Evolutionary conservation across 2,797 vertebrate species (phyloP).

Genomic region (Decapterus maruadsi): DNA sequence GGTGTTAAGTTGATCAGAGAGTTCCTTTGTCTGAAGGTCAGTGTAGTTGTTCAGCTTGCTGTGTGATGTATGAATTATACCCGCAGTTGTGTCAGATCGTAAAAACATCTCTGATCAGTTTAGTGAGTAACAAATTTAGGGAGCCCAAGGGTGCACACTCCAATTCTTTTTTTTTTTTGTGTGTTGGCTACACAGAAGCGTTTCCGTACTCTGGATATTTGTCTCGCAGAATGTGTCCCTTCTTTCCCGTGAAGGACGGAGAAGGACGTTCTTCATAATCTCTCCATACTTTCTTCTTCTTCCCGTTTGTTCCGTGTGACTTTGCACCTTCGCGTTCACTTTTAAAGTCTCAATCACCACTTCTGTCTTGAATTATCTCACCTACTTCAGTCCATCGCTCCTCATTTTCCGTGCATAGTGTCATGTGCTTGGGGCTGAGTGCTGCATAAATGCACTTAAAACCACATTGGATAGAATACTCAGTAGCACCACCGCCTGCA

Average conservation of each 20-base stretch:
- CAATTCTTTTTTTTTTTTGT: conserved; percentile 52
- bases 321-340: conserved; percentile 40
- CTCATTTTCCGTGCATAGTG: conserved; percentile 16
- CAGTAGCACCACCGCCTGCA: conserved; percentile 18
- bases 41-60: conserved; percentile 4
- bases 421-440: conserved; percentile 30
- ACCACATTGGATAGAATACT: conserved; percentile 7
- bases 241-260: conserved; percentile 64
- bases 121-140: conserved; percentile 67
- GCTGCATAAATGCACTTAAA: conserved; percentile 42
- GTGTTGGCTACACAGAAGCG: conserved; percentile 54
- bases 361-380: conserved; percentile 37
- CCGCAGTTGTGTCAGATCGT: conserved; percentile 53
- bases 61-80: conserved; percentile 61
- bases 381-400: conserved; percentile 22
- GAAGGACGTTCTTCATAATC: conserved; percentile 67
- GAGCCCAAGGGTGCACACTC: conserved; percentile 62
- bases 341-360: conserved; percentile 35
- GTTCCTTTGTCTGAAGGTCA: conserved; percentile 54
- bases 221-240: conserved; percentile 71
- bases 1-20: conserved; percentile 45
- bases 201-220: conserved; percentile 62
- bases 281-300: conserved; percentile 24
- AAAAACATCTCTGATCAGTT: conserved; percentile 73
- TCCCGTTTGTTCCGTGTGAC: conserved; percentile 26